These are phyloP conservation scores for Dreissena rostriformis DNA, from an alignment of 1,140 invertebrate genomes.

Conservation along the genomic window DNA sequence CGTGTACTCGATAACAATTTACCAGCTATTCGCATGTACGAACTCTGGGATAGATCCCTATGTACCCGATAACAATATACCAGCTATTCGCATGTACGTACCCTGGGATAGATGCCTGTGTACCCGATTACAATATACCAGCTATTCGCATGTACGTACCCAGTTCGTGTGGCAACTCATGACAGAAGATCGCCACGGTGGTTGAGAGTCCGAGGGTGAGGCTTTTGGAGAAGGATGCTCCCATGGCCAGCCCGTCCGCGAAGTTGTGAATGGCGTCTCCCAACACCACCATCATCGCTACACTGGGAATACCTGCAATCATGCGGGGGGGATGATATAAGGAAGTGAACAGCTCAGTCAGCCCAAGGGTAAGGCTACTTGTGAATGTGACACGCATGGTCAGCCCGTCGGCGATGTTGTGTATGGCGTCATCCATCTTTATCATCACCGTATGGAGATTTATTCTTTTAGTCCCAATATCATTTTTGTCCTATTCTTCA, in stretches of 20 bases:
- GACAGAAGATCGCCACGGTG: slow-evolving; percentile 95
- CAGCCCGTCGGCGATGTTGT: slow-evolving; percentile 83
- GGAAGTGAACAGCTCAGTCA: no score
- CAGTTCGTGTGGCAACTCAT: slow-evolving; percentile 96
- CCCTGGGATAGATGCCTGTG: no score
- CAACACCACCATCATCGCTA: slow-evolving; percentile 66
- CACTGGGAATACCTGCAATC: background rate
- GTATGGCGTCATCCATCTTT: slow-evolving; percentile 81
- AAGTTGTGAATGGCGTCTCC: slow-evolving; percentile 83
- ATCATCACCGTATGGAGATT: slow-evolving; percentile 56
- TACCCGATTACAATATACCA: no score
- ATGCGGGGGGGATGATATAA: no score
- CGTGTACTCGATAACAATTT: no score
- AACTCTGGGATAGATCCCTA: no score
- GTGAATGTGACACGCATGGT: slow-evolving; percentile 91
- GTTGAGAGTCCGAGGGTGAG: slow-evolving; percentile 94
- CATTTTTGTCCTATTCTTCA: no score
- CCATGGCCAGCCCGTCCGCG: slow-evolving; percentile 82
- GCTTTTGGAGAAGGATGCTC: slow-evolving; percentile 93
- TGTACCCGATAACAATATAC: no score
- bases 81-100: no score
- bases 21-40: no score
- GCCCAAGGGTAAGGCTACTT: slow-evolving; percentile 82
- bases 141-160: slow-evolving; percentile 82
- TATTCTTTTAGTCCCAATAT: no score